Evolutionary conservation across 2,888 invertebrate genomes (phyloP).

Genomic region (Cosmopolites sordidus): DNA sequence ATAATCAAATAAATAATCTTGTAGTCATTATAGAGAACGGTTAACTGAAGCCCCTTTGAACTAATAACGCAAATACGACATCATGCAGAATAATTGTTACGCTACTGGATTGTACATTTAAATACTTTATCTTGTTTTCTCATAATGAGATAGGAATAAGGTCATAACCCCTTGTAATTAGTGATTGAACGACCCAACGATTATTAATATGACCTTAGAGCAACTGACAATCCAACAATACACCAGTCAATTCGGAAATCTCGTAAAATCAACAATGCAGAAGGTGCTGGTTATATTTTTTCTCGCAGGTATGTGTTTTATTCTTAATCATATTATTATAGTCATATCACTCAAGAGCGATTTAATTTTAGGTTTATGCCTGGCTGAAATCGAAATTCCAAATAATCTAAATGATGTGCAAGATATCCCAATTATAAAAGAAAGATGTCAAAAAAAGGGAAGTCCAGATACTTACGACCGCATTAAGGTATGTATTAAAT

Average conservation of each 20-base stretch:
- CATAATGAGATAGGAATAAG: slow-evolving; percentile 15
- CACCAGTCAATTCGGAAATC: not conserved
- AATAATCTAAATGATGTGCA: slow-evolving; percentile 36
- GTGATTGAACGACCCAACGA: slow-evolving; percentile 9
- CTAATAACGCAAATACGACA: no score
- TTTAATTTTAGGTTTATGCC: slow-evolving; percentile 21
- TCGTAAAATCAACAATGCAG: slow-evolving; percentile 1
- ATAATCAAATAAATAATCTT: no score
- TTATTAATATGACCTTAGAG: slow-evolving; percentile 17
- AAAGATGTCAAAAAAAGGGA: slow-evolving; percentile 49
- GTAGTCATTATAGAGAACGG: no score
- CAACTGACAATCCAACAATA: not conserved
- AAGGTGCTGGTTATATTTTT: slow-evolving; percentile 2
- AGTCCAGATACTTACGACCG: slow-evolving; percentile 45
- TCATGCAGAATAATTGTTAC: no score
- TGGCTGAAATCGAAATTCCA: slow-evolving; percentile 33
- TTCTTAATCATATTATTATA: not conserved
- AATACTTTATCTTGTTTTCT: slow-evolving; percentile 13
- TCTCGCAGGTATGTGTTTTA: slow-evolving; percentile 8
- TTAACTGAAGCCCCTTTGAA: no score
- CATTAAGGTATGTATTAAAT: slow-evolving; percentile 34
- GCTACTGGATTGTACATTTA: slow-evolving; percentile 1
- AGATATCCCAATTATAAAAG: slow-evolving; percentile 43
- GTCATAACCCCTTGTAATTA: slow-evolving; percentile 12
- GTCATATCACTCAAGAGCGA: not conserved